Conservation (phyloP, 2,113 vertebrate species). For the Prunella fulvescens region DNA sequence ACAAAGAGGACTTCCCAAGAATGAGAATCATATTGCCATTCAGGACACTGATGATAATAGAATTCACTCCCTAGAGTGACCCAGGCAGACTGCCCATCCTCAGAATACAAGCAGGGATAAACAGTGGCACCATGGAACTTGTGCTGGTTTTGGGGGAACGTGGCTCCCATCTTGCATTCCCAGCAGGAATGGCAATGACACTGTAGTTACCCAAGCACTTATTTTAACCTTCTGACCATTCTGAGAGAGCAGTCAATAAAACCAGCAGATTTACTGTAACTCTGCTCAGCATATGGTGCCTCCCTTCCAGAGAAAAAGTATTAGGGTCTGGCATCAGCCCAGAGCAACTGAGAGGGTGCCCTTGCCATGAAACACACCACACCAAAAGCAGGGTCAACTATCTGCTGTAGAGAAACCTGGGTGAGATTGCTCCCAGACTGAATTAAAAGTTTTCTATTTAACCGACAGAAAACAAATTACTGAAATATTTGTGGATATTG, state of each 20-base stretch:
- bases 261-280: not conserved
- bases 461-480: conserved; percentile 6
- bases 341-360: not conserved
- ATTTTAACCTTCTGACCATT: not conserved
- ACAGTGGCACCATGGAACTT: not conserved
- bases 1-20: not conserved
- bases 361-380: not conserved
- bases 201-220: not conserved
- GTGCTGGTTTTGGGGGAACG: not conserved
- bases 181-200: not conserved
- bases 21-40: not conserved
- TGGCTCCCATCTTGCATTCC: not conserved
- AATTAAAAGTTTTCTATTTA: not conserved
- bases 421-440: not conserved
- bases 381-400: not conserved
- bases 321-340: not conserved
- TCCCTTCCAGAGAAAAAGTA: not conserved
- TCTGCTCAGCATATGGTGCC: not conserved
- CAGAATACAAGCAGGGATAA: not conserved
- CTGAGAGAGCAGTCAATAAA: not conserved
- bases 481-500: conserved; percentile 17
- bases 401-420: not conserved
- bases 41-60: not conserved
- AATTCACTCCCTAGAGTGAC: not conserved
- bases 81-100: not conserved